Evolutionary conservation across 2,888 invertebrate species (phyloP), one percentile per base, ranked within the genome.

Genomic region (Epirrita christyi): DNA sequence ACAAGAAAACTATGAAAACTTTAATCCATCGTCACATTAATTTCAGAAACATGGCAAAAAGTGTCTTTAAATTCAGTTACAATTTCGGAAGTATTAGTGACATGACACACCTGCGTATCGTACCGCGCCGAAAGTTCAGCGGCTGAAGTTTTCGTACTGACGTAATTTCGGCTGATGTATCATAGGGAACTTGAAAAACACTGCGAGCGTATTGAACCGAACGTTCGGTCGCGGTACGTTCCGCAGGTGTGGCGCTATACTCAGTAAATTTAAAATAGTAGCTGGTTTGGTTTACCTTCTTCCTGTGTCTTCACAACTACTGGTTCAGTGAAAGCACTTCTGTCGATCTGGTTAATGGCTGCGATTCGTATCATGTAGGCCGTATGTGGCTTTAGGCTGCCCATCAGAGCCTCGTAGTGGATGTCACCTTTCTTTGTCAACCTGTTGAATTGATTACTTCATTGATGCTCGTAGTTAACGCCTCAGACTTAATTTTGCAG

Each of bases 291-390:
- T 10, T 41, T 80, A 95, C 95, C 95, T 94, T 98, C 98, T 88
- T 97, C 97, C 73, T 96, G 95, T 0, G 97, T 97, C 78, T 95
- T 95, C 4, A 96, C 95, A 6, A 96, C 94, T 6, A 96, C 94
- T 0, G 95, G 91, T 64, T 96, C 95, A 1, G 97, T 97, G 59
- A 95, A 96, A 21, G 94, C 87, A 71, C 97, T 96, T 47, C 94
- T 93, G 70, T 97, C 97, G 66, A 98, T 96, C 73, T 96, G 95
- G 81, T 97, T 98, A 70, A 96, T 95, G 36, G 97, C 97, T 57
- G 96, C 94, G 75, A 97, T 94, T 40, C 97, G 93, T 63, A 97
- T 94, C 79, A 95, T 94, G 81, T 97, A 98, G 10, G 95, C 94
- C 1, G 96, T 96, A 49, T 97, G 96, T 0, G 98, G 97, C 66